Percentiles rank a stretch among this genome's conserved stretches.
Evolutionary conservation across 2,113 vertebrate species (phyloP).

Genomic region (Labrus mixtus): DNA sequence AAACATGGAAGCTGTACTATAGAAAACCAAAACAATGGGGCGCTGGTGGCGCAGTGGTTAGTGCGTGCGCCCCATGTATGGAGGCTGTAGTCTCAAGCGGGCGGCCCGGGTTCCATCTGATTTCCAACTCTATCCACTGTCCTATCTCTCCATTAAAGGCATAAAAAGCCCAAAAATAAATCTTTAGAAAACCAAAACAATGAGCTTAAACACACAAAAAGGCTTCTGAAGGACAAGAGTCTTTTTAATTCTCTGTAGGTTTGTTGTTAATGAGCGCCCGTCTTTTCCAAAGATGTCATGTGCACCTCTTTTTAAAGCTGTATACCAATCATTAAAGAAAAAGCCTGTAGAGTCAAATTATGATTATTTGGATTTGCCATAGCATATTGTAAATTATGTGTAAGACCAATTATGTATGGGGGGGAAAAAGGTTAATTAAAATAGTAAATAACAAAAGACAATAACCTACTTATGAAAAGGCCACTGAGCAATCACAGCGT

Average conservation of each 20-base stretch:
- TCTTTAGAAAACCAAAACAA: background rate
- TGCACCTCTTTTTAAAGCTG: background rate
- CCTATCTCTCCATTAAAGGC: no score
- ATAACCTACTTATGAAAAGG: conserved; percentile 60
- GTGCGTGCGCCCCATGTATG: no score
- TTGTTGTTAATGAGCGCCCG: background rate
- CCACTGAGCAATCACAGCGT: conserved; percentile 56
- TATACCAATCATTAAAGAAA: no score
- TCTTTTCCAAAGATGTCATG: no score
- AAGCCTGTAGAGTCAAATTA: background rate
- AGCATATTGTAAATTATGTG: conserved; percentile 26
- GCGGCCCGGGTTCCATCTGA: no score
- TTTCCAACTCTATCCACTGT: no score
- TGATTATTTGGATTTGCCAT: background rate
- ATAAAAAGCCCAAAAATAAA: no score
- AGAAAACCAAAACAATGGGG: background rate
- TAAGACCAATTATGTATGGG: conserved; percentile 24
- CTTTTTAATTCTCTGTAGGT: no score
- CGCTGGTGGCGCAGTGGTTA: no score
- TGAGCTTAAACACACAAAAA: background rate
- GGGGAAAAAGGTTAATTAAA: conserved; percentile 55
- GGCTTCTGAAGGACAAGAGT: background rate
- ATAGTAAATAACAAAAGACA: conserved; percentile 65
- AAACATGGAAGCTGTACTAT: background rate
- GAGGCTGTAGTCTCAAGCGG: no score